Percentiles rank a stretch among this genome's conserved stretches.
phyloP scores from a whole-genome alignment of 2,888 invertebrate genomes.

The Acrobasis suavella region DNA sequence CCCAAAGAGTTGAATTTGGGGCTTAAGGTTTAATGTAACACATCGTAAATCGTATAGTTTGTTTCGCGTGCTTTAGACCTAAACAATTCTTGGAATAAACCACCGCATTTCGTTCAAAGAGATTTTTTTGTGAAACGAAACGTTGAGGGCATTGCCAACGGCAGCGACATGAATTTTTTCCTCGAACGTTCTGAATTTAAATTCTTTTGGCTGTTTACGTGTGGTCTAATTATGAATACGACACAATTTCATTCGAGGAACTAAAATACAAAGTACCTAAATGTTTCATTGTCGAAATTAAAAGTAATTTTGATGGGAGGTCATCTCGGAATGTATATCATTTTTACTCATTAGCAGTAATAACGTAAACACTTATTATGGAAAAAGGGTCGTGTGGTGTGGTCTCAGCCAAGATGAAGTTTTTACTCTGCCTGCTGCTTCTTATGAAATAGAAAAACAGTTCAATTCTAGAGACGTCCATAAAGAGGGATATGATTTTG shows the following conservation, averaged over 20 bases:
- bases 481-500: too few relatives aligned
- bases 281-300: constrained; percentile 6
- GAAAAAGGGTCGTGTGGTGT: neutral
- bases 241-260: constrained; percentile 24
- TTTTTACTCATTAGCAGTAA: neutral
- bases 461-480: too few relatives aligned
- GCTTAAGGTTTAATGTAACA: constrained; percentile 69
- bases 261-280: neutral
- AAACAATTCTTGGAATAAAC: constrained; percentile 68
- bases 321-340: constrained; percentile 32
- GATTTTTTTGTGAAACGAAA: constrained; percentile 69
- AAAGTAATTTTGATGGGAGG: constrained; percentile 2
- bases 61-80: constrained; percentile 54
- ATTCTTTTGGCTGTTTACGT: constrained; percentile 72
- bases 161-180: constrained; percentile 72
- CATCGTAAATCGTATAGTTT: constrained; percentile 69
- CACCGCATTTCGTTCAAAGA: constrained; percentile 71
- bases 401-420: neutral
- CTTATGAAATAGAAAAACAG: too few relatives aligned
- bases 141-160: constrained; percentile 69
- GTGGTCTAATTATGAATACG: constrained; percentile 78
- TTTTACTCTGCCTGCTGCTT: neutral
- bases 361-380: neutral
- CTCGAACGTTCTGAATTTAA: constrained; percentile 71
- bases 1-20: constrained; percentile 72